Base-by-base conservation (phyloP, 2,113 vertebrate species). In the Campylorhamphus procurvoides region DNA sequence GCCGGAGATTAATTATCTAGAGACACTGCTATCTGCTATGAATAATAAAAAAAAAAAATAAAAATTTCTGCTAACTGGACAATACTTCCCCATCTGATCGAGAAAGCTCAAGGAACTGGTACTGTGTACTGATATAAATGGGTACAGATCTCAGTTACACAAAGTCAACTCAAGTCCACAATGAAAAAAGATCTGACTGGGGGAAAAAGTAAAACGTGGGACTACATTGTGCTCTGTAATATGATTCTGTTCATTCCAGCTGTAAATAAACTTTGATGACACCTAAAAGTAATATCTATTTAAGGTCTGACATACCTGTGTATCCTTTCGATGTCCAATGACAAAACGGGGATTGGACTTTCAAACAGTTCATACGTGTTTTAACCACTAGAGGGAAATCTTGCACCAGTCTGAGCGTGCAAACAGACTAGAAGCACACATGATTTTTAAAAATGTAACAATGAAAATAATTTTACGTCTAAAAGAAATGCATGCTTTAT, bases 321-420 rank as follows among this genome's bases (percentile, higher is more conserved):
- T 24, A 56, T 23, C 22, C 9, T 50, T 88, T 22, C 0, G 0
- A 14, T 15, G n/a, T 39, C 24, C 39, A 71, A 79, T 55, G 10
- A 39, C 20, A 53, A 75, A 75, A 18, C 1, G 12, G 9, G 7
- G 33, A 3, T 9, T 14, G 15, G 0, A 0, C 42, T 55, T 63
- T 50, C 52, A 69, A 31, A 25, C 29, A 1, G 7, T 56, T 31
- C 12, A 12, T 27, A 18, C 0, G 0, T 19, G 6, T 9, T 92
- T 29, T 28, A 85, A 56, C 90, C 94, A 71, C 71, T 31, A 95
- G 96, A 83, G 92, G 94, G 95, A 88, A 94, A 69, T 53, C n/a
- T 73, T 73, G 25, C 37, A 24, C 40, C 74, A 7, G 8, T 47
- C 28, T 59, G 42, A 47, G 15, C 8, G 28, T 40, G 27, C 23